A percentile compares a stretch with the other conserved stretches of the same genome.
These are phyloP conservation scores for Adela reaumurella DNA, from an alignment of 2,888 invertebrate species.

Conservation along the genomic window DNA sequence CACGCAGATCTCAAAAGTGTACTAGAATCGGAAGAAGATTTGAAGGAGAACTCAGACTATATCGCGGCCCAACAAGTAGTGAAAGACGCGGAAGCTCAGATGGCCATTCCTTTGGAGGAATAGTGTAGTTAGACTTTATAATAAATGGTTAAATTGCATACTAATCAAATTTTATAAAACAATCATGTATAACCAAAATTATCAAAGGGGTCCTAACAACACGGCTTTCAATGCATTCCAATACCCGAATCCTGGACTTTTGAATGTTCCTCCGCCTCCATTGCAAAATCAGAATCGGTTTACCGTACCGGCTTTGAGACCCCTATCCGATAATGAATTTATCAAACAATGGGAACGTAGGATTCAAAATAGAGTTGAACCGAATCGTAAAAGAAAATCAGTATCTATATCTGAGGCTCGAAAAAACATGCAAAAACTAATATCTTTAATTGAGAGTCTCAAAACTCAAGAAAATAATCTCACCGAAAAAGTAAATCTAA, in stretches of 20 bases:
- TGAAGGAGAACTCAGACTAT: constrained; percentile 72
- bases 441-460: constrained; percentile 20
- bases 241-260: constrained; percentile 2
- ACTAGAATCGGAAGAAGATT: constrained; percentile 70
- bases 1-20: constrained; percentile 71
- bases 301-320: constrained; percentile 14
- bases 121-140: constrained; percentile 18
- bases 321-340: constrained; percentile 22
- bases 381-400: constrained; percentile 8
- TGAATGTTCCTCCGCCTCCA: constrained; percentile 21
- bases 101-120: constrained; percentile 33
- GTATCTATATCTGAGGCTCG: constrained; percentile 22
- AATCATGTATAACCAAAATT: constrained; percentile 44
- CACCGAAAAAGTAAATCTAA: constrained; percentile 30
- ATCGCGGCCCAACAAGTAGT: constrained; percentile 63
- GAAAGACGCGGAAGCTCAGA: constrained; percentile 61
- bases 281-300: constrained; percentile 18
- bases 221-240: constrained; percentile 37
- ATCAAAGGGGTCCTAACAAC: constrained; percentile 24
- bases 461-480: constrained; percentile 34
- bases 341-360: constrained; percentile 23
- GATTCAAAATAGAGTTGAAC: constrained; percentile 6
- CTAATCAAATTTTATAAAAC: constrained; percentile 16
- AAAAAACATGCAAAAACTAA: constrained; percentile 20
- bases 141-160: constrained; percentile 19